Conservation (phyloP, 2,797 vertebrate genomes). For the Sebastes aleutianus region DNA sequence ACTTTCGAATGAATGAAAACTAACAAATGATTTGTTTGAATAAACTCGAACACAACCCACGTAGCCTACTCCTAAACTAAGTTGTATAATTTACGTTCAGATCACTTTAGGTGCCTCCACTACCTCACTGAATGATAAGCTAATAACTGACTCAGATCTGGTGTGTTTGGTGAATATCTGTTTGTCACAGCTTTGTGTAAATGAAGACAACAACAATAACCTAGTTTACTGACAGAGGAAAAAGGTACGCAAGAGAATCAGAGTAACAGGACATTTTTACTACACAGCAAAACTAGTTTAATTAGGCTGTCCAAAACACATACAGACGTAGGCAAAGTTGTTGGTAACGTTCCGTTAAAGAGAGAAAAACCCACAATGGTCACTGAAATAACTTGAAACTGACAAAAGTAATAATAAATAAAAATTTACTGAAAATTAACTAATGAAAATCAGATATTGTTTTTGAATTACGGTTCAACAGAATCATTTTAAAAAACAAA, state of each 20-base stretch:
- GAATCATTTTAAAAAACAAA: no score
- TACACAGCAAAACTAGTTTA: neutral
- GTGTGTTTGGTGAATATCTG: neutral
- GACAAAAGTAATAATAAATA: no score
- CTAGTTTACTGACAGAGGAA: neutral
- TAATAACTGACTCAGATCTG: neutral
- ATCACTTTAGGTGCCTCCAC: neutral
- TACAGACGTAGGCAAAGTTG: no score
- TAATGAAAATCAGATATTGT: no score
- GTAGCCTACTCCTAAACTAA: neutral
- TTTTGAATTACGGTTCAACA: no score
- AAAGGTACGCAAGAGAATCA: neutral
- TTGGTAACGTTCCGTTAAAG: no score
- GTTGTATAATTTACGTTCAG: neutral
- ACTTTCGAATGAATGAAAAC: neutral
- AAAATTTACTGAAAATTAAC: no score
- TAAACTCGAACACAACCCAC: neutral
- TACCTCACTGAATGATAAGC: neutral
- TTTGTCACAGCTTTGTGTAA: neutral
- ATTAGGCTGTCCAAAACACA: neutral
- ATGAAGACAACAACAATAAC: neutral
- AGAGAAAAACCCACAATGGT: no score
- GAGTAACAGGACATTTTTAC: neutral
- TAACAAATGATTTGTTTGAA: neutral
- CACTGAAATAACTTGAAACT: no score